Evolutionary conservation across 2,888 invertebrate genomes (phyloP).

Genomic region (Xanthorhoe designata): DNA sequence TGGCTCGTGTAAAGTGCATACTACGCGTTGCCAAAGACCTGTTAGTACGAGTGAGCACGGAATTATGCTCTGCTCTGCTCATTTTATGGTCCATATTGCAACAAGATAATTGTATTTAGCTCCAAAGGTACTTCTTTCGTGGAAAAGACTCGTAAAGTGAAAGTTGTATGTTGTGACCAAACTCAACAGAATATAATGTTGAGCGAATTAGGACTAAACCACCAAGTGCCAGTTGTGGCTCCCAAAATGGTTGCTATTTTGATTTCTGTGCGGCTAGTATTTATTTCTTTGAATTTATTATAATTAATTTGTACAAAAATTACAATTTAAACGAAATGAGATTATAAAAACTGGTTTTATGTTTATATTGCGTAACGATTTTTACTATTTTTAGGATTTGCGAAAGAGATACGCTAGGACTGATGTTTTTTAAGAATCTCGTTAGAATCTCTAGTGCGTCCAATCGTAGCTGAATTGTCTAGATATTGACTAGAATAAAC

Average conservation of each 20-base stretch:
- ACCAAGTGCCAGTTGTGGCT: conserved; percentile 4
- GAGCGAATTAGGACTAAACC: neutral
- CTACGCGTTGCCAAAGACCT: too few species aligned
- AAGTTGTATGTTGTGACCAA: neutral
- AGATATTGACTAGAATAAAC: neutral
- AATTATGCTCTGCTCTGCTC: too few species aligned
- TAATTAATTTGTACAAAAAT: conserved; percentile 15
- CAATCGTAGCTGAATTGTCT: conserved; percentile 6
- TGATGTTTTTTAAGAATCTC: conserved; percentile 25
- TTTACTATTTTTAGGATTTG: conserved; percentile 8
- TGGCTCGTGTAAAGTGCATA: too few species aligned
- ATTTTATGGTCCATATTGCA: too few species aligned
- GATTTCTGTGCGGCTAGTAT: conserved; percentile 11
- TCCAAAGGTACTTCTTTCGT: too few species aligned
- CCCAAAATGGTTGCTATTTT: conserved; percentile 23
- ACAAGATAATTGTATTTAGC: too few species aligned
- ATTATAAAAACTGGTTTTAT: conserved; percentile 1
- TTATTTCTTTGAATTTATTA: conserved; percentile 9
- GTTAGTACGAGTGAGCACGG: too few species aligned
- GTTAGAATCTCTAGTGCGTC: conserved; percentile 13
- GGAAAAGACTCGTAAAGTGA: too few species aligned
- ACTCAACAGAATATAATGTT: neutral
- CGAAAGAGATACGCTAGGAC: conserved; percentile 27
- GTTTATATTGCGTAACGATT: neutral
- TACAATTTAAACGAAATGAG: conserved; percentile 8